Base-by-base conservation (phyloP, 1,140 invertebrate genomes). In the Subanguina moxae region DNA sequence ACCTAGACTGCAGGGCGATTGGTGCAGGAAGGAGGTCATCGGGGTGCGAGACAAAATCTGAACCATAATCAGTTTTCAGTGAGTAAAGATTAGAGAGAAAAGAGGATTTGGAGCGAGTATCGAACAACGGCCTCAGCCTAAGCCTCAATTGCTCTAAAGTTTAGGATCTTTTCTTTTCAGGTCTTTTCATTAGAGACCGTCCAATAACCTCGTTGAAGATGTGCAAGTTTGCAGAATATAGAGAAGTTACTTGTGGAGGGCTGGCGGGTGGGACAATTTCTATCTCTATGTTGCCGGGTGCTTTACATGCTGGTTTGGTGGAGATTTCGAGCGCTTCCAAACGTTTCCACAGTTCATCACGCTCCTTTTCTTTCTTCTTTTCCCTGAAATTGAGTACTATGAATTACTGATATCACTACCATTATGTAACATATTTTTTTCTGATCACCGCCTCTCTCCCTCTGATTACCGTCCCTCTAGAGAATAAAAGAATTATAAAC, bases 331-430 rank as follows among this genome's bases (percentile, higher is more conserved):
- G 57, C 1, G 65, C 57, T 15, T 75, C 73, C 64, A 81, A 38
- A 21, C 69, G 76, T 65, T 77, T 80, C 80, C 80, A 81, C 11
- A 82, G 67, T 23, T 82, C 80, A 62, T 81, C 80, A 19, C 80
- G 66, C 48, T 81, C 80, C 58, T 80, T 80, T 62, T 81, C 80
- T 15, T 75, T 66, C 45, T 80, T 76, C 72, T 78, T 82, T 66
- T 81, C 80, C 65, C 79, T 80, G 23, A 67, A 73, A 66, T 13
- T n/a, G 11, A 45, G 43, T 69, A 1, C 0, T 27, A 71, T 25
- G n/a, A 19, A 52, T 52, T 5, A 21, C 46, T 52, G n/a, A n/a
- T n/a, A n/a, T n/a, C n/a, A n/a, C n/a, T n/a, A n/a, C n/a, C n/a
- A n/a, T n/a, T n/a, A n/a, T n/a, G n/a, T n/a, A n/a, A n/a, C n/a